phyloP scores from a whole-genome alignment of 2,113 vertebrate genomes.

The Anser cygnoides region DNA sequence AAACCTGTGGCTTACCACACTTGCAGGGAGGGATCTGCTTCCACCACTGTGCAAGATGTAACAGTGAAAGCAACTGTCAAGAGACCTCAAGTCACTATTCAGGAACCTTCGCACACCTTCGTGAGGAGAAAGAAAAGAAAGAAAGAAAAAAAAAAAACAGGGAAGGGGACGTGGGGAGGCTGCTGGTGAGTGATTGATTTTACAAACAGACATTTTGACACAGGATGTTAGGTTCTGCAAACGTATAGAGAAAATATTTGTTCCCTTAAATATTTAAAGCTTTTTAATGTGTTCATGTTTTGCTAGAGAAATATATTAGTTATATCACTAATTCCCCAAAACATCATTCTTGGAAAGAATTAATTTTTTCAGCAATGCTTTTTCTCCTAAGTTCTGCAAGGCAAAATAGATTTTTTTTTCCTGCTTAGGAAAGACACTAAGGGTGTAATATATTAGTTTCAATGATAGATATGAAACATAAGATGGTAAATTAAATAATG shows the following conservation, averaged over 20 bases:
- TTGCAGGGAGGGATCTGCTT: background rate
- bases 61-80: background rate
- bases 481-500: background rate
- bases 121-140: background rate
- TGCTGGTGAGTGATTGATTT: background rate
- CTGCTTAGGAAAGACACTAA: background rate
- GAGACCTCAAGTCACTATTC: background rate
- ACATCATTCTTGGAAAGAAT: background rate
- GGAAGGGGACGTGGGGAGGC: accelerated
- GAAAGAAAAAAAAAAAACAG: background rate
- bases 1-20: background rate
- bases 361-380: background rate
- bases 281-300: background rate
- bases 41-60: background rate
- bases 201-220: background rate
- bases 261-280: background rate
- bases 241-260: background rate
- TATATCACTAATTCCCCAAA: background rate
- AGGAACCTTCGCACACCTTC: background rate
- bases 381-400: background rate
- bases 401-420: background rate
- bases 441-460: background rate
- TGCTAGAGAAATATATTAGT: background rate
- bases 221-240: background rate
- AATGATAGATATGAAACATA: background rate